These are phyloP conservation scores for Gobionotothen gibberifrons DNA, from an alignment of 2,797 vertebrate genomes.

Conservation along the genomic window DNA sequence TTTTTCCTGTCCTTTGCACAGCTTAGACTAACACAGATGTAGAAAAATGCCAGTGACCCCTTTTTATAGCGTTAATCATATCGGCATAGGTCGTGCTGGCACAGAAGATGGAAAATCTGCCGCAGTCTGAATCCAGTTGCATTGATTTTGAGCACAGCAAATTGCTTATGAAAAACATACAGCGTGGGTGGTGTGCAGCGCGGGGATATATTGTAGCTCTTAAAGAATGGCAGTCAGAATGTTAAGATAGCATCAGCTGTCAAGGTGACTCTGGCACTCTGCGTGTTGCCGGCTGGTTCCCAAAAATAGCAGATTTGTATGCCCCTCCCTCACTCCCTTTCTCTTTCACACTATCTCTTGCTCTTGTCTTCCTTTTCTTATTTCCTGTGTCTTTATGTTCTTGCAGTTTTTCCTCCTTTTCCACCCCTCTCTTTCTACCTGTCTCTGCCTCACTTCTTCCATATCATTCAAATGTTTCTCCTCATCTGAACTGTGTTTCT, in stretches of 20 bases:
- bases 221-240: constrained; percentile 78
- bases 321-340: constrained; percentile 65
- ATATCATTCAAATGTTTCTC: constrained; percentile 44
- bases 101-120: constrained; percentile 74
- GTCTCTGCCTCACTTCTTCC: constrained; percentile 35
- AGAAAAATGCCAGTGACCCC: constrained; percentile 66
- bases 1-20: constrained; percentile 16
- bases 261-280: constrained; percentile 83
- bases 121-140: constrained; percentile 80
- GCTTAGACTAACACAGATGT: constrained; percentile 38
- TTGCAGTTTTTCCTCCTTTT: constrained; percentile 41
- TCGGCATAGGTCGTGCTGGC: constrained; percentile 63
- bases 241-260: constrained; percentile 84
- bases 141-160: constrained; percentile 80
- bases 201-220: constrained; percentile 67
- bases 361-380: constrained; percentile 72
- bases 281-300: constrained; percentile 77
- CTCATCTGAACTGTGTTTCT: constrained; percentile 49
- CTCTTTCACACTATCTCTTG: constrained; percentile 77
- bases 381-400: constrained; percentile 69
- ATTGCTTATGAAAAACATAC: constrained; percentile 75
- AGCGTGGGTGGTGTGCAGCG: constrained; percentile 74
- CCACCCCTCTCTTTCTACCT: constrained; percentile 35
- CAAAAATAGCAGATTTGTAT: constrained; percentile 82
- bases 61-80: constrained; percentile 71